Evolutionary conservation across 2,113 vertebrate species (phyloP), one percentile per base, ranked within the genome.

Genomic region (Archocentrus centrarchus): DNA sequence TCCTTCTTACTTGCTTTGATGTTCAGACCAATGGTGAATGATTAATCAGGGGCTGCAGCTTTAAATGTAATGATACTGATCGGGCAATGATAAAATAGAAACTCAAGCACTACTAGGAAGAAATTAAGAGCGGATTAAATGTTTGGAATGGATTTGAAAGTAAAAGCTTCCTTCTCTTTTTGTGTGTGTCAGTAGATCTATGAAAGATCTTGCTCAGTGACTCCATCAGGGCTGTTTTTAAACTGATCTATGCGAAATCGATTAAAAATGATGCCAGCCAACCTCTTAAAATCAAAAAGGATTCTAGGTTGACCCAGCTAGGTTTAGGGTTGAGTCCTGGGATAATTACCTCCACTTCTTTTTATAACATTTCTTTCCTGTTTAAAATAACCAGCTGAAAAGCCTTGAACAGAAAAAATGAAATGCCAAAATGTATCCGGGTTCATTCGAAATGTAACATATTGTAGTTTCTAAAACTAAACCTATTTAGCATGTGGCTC

Each of bases 1-100:
- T 80, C 53, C 32, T 27, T 22, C 15, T 87, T 94, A 94, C 93
- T 90, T 84, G 64, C 94, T 80, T 93, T 94, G 93, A 79, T 6
- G 77, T 58, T 75, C 78, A 55, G 20, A 20, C 58, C 73, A 70
- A 73, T 62, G 18, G 77, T 61, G 18, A 84, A 79, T 66, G 50
- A 78, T 85, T 64, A 66, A 77, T 75, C 7, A 18, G 66, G 44
- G 22, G 50, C 8, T 30, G 55, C 57, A 11, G 24, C 14, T 41
- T 59, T 81, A 63, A 68, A 79, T 75, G 30, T 27, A 44, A 6
- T 41, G 30, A 81, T 41, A 59, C 27, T 77, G 75, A 58, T 77
- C 18, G 50, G 59, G 24, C 20, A n/a, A 58, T 47, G 47, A 73
- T 63, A 59, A 83, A 61, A 64, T 27, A 57, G 5, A 50, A 47